phyloP scores from a whole-genome alignment of 2,888 invertebrate genomes.

The Leucoptera coffeella region DNA sequence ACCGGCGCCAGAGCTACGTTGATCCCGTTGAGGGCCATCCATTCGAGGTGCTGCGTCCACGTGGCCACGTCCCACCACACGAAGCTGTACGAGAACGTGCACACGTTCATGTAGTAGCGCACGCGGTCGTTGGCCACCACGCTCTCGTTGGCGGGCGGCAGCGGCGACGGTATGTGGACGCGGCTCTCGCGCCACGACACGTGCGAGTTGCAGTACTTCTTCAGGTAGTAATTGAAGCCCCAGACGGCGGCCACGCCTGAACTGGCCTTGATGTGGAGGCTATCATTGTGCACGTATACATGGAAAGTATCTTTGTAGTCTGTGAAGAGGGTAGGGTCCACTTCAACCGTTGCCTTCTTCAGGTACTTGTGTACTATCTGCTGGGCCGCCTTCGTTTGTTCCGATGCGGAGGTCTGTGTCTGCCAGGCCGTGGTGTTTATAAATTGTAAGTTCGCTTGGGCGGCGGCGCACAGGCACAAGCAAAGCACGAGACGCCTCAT shows the following conservation, averaged over 20 bases:
- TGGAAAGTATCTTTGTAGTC: constrained; percentile 28
- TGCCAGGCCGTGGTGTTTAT: constrained; percentile 26
- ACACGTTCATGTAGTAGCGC: constrained; percentile 93
- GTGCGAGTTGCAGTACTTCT: constrained; percentile 73
- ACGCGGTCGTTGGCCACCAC: constrained; percentile 67
- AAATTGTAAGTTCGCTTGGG: constrained; percentile 30
- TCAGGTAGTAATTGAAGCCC: constrained; percentile 84
- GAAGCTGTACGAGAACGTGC: constrained; percentile 76
- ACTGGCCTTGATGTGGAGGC: constrained; percentile 43
- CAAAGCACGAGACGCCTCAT: constrained; percentile 9
- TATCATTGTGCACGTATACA: constrained; percentile 12
- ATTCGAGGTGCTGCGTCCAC: constrained; percentile 86
- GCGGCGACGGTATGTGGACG: constrained; percentile 44
- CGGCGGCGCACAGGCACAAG: constrained; percentile 9
- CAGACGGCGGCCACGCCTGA: constrained; percentile 77
- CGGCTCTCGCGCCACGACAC: constrained; percentile 80
- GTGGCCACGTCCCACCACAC: constrained; percentile 82
- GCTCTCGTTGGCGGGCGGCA: constrained; percentile 55
- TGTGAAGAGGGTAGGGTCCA: constrained; percentile 20
- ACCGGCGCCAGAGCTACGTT: constrained; percentile 84
- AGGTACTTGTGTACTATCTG: constrained; percentile 17
- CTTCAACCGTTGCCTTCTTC: constrained; percentile 13
- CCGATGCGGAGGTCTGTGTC: constrained; percentile 15
- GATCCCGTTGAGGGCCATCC: constrained; percentile 95
- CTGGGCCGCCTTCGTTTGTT: constrained; percentile 18